Conservation (phyloP, 2,113 vertebrate genomes). For the Romanogobio albipinnatus region DNA sequence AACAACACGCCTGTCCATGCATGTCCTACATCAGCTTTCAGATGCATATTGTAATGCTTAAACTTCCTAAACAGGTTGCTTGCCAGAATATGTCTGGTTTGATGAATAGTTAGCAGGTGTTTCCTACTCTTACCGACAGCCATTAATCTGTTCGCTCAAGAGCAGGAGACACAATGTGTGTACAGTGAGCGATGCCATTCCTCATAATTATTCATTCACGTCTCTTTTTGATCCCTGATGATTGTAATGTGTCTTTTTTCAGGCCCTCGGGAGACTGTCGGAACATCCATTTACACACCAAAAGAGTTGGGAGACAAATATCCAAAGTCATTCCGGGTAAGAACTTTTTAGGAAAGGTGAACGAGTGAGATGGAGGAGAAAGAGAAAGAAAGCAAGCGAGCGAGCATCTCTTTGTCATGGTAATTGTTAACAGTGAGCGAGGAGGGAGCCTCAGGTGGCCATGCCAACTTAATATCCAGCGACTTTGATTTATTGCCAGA, state of each 20-base stretch:
- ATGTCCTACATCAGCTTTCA: conserved; percentile 6
- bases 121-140: conserved; percentile 54
- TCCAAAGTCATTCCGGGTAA: conserved; percentile 54
- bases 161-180: conserved; percentile 49
- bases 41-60: conserved; percentile 19
- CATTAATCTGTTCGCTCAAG: conserved; percentile 60
- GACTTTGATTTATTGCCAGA: conserved; percentile 58
- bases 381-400: conserved; percentile 8
- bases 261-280: conserved; percentile 40
- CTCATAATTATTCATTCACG: conserved; percentile 62
- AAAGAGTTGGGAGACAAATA: conserved; percentile 52
- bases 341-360: conserved; percentile 52
- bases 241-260: conserved; percentile 47
- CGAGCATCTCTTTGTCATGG: conserved; percentile 33
- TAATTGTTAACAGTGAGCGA: conserved; percentile 40
- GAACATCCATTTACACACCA: conserved; percentile 44
- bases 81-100: conserved; percentile 52
- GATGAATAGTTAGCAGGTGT: conserved; percentile 68
- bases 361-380: conserved; percentile 3
- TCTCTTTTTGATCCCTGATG: conserved; percentile 48
- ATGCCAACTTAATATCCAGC: conserved; percentile 52
- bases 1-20: not conserved
- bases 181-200: conserved; percentile 58
- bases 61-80: conserved; percentile 44
- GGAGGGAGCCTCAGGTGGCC: conserved; percentile 51